Base-by-base conservation (phyloP, 2,888 invertebrate genomes). In the Autographa pulchrina region DNA sequence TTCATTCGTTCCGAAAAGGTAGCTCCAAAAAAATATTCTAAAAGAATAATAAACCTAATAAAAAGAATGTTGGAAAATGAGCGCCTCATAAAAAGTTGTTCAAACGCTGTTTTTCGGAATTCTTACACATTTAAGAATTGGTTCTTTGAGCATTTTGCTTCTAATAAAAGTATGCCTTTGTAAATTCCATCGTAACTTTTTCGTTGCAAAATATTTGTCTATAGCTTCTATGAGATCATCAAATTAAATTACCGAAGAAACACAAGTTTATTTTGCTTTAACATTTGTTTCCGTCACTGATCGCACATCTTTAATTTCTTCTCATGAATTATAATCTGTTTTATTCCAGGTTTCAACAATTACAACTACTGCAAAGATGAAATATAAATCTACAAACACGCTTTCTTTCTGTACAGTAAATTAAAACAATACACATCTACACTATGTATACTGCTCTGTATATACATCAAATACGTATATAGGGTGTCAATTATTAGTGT, bases 401-500 rank as follows among this genome's bases (percentile, higher is more conserved):
- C 38, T 11, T 38, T 38, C 6, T 2, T 38, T 38, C 11, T 11
- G 11, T 11, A 35, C 38, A 11, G 11, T 11, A 11, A 38, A 38
- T 38, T 38, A 38, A 38, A 11, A 38, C 38, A 38, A 11, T 38
- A 38, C 38, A 2, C 11, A 11, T 38, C 0, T 2, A 38, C 11
- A 32, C 38, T 38, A 38, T 38, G 2, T 0, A 8, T 11, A 11
- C 11, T 38, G 2, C 2, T 11, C 38, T 8, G 35, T 35, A 35
- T 38, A 38, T 11, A 25, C 25, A 38, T 38, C 38, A 6, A 7
- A 38, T 62, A 59, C 65, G 70, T 75, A 68, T 67, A 68, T 73
- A 77, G 31, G 74, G 63, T 72, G 74, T 74, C 82, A 80, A 80
- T 80, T 80, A 80, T 79, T 74, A 69, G 41, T 65, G 71, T 56